Evolutionary conservation across 2,113 vertebrate species (phyloP), one percentile per base, ranked within the genome.

Genomic region (Notechis scutatus): DNA sequence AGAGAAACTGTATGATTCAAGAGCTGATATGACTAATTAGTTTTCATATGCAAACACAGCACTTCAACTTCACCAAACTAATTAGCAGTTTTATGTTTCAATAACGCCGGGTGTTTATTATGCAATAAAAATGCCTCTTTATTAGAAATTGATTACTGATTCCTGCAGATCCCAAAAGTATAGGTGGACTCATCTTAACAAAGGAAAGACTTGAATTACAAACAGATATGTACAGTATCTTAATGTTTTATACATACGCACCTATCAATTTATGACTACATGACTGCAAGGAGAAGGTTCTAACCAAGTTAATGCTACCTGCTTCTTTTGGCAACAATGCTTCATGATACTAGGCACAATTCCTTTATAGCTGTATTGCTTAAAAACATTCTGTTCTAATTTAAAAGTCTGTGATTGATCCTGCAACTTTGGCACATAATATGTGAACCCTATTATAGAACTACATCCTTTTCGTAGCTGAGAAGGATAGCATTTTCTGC

Each of bases 31-130:
- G 81, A 94, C 54, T 95, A 96, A 96, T 96, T 95, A 94, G 88
- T 90, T 97, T 96, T 96, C 94, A 94, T 92, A 56, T 95, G 56
- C 81, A 95, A 96, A 91, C 59, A 93, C 34, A 94, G 45, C n/a
- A 96, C 7, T 96, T 97, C 95, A 95, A 97, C 96, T 95, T 96
- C 89, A 95, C 0, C 56, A 93, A 97, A 89, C 94, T 96, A 96
- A 96, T 97, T 96, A 96, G 29, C 50, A 88, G 81, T 59, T 96
- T 96, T 94, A 94, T 94, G 47, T 95, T 96, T 94, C 90, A 90
- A 91, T 96, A 96, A 94, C 92, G 45, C 86, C 94, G 8, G 94
- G 34, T 96, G 55, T 93, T 97, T 96, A 95, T 95, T 96, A 96
- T 86, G 61, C 69, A 69, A 95, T 95, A 96, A 93, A 94, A 81